Conservation (phyloP, 2,797 vertebrate species). For the Sebastes matsubarae region DNA sequence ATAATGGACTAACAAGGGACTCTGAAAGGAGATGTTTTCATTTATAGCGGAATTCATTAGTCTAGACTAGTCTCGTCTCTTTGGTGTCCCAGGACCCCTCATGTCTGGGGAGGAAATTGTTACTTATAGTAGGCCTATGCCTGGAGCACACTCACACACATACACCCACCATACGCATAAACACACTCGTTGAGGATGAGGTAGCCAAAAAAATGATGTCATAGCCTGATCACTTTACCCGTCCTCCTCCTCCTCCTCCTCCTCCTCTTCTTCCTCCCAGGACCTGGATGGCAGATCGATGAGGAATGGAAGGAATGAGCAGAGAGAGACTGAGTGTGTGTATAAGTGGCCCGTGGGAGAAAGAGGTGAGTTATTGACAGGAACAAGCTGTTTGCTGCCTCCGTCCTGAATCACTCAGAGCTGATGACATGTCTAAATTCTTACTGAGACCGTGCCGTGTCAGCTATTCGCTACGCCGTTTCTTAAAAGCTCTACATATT, state of each 20-base stretch:
- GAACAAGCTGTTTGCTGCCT: constrained; percentile 36
- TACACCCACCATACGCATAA: constrained; percentile 32
- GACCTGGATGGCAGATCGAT: constrained; percentile 67
- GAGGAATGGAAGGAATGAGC: constrained; percentile 79
- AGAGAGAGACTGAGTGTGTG: not conserved
- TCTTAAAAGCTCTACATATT: constrained; percentile 22
- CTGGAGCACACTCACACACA: constrained; percentile 9
- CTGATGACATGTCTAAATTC: constrained; percentile 61
- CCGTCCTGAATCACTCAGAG: constrained; percentile 54
- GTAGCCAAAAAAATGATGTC: constrained; percentile 71
- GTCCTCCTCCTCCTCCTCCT: constrained; percentile 54
- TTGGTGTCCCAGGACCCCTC: constrained; percentile 57
- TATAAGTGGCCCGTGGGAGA: constrained; percentile 10
- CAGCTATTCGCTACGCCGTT: constrained; percentile 35
- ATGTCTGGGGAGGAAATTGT: constrained; percentile 75
- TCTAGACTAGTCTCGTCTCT: constrained; percentile 67
- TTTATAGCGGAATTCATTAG: constrained; percentile 61
- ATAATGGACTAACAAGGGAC: not conserved
- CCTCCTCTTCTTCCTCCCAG: constrained; percentile 10
- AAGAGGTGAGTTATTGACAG: constrained; percentile 44
- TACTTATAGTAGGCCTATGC: constrained; percentile 46
- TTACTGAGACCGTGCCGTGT: constrained; percentile 53
- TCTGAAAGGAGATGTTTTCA: constrained; percentile 40
- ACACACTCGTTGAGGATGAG: constrained; percentile 56
- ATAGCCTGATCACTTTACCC: constrained; percentile 77